Base-by-base conservation (phyloP, 2,797 vertebrate genomes). In the Peromyscus eremicus region DNA sequence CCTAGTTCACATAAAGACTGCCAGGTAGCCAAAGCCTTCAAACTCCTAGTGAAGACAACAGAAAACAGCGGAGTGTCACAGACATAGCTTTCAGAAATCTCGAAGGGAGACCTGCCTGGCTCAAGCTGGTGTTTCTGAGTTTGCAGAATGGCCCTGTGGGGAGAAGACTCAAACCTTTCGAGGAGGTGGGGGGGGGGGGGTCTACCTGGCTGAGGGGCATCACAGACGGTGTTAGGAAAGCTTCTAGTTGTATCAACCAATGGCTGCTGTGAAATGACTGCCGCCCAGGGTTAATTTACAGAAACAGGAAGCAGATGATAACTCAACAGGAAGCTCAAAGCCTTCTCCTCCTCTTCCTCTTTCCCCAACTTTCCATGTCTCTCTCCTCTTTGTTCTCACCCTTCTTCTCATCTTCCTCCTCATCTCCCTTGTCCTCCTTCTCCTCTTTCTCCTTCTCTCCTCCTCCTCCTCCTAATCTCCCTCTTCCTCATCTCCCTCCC, bases 81-180 rank as follows among this genome's bases (percentile, higher is more conserved):
- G 40, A 96, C 71, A 49, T n/a, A 75, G 73, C 32, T 27, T 68
- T 9, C 82, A n/a, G 70, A 93, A 93, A 52, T 76, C 55, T 95
- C 6, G 9, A 10, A 95, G 62, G 73, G 60, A 49, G 32, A 62
- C 10, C n/a, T 71, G 5, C 25, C 79, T 86, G 55, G 14, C 37
- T 86, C 49, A 70, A 81, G 49, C 13, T 75, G 49, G 43, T 46
- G 11, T 84, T 34, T n/a, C 93, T 83, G 82, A 84, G n/a, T 91
- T 91, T 55, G 19, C 46, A 88, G 13, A 81, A 71, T 21, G 34
- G 37, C 2, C 4, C 0, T n/a, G 0, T 55, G 77, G 37, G 25
- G 16, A 27, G 95, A 77, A 62, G 57, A 86, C 49, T 64, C 46
- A 89, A 4, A 83, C 21, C 68, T 73, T 93, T 71, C 32, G 8